Conservation (phyloP, 2,797 vertebrate genomes). For the Tokudaia tokunoshimensis region DNA sequence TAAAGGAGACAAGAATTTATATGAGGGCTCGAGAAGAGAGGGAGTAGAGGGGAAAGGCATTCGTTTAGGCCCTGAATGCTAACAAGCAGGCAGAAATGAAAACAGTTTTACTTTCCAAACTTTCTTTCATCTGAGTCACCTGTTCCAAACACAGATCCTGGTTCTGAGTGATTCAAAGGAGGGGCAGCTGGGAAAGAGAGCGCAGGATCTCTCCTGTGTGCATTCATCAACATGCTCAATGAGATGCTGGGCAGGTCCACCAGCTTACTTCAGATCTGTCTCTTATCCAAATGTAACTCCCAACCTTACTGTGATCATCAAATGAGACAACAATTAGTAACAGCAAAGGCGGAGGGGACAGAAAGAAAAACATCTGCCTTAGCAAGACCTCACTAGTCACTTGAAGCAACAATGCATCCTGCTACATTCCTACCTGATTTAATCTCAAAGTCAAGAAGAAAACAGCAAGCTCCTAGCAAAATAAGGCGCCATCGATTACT, state of each 20-base stretch:
- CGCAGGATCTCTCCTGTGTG: not conserved
- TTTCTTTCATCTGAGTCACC: constrained; percentile 80
- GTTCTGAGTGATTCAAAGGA: constrained; percentile 62
- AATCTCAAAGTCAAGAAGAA: not conserved
- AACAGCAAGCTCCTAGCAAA: not conserved
- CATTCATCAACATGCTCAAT: constrained; percentile 59
- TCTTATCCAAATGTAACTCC: constrained; percentile 59
- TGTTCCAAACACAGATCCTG: not conserved
- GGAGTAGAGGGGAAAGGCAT: not conserved
- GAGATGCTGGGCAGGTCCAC: constrained; percentile 35
- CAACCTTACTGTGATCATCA: constrained; percentile 40
- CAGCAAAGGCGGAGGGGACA: not conserved
- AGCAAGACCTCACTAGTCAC: constrained; percentile 54
- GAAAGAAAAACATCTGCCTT: not conserved
- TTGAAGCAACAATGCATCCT: not conserved
- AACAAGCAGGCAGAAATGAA: constrained; percentile 63
- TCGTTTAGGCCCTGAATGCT: not conserved
- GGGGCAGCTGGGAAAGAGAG: constrained; percentile 65
- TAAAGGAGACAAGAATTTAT: constrained; percentile 7
- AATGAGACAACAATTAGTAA: constrained; percentile 67
- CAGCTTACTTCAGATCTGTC: constrained; percentile 27
- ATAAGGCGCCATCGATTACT: not conserved
- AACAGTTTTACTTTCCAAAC: constrained; percentile 69
- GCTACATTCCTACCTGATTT: not conserved
- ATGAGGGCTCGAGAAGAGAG: not conserved